A percentile compares a stretch with the other conserved stretches of the same genome.
Evolutionary conservation across 2,888 invertebrate genomes (phyloP).

Genomic region (Syrphus vitripennis): DNA sequence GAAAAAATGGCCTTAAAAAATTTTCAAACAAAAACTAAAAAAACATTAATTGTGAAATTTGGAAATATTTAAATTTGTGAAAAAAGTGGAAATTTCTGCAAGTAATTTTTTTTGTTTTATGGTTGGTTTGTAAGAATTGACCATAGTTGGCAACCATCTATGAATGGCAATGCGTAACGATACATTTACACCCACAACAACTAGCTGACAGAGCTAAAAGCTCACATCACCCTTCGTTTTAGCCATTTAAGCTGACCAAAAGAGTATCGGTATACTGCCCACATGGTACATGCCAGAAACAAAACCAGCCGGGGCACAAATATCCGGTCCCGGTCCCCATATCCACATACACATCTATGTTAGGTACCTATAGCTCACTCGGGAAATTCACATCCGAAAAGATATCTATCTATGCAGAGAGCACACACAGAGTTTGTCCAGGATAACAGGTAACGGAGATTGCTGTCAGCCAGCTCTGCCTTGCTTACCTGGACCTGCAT

Average conservation of each 20-base stretch:
- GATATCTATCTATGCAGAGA: not conserved
- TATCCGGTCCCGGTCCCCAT: constrained; percentile 38
- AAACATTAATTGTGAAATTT: too few relatives aligned
- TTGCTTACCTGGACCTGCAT: constrained; percentile 37
- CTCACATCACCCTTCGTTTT: not conserved
- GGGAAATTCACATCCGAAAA: constrained; percentile 44
- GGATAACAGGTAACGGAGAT: constrained; percentile 57
- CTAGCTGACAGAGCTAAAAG: not conserved
- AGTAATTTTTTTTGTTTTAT: too few relatives aligned
- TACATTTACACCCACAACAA: not conserved
- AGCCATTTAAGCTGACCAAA: constrained; percentile 30
- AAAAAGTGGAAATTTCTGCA: too few relatives aligned
- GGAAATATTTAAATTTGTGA: too few relatives aligned
- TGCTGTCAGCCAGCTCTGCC: constrained; percentile 21
- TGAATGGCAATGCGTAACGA: not conserved
- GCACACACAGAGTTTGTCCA: constrained; percentile 5
- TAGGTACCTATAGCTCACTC: constrained; percentile 40
- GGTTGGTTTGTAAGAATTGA: not conserved
- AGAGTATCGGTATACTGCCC: constrained; percentile 41
- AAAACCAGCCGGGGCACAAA: constrained; percentile 58
- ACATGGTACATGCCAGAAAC: constrained; percentile 67
- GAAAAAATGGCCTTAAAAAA: too few relatives aligned
- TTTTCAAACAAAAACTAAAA: too few relatives aligned
- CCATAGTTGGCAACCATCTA: not conserved
- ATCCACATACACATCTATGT: constrained; percentile 12